A percentile compares a stretch with the other conserved stretches of the same genome.
These are phyloP conservation scores for Rhinolophus sinicus DNA, from an alignment of 2,113 vertebrate species.

Conservation along the genomic window DNA sequence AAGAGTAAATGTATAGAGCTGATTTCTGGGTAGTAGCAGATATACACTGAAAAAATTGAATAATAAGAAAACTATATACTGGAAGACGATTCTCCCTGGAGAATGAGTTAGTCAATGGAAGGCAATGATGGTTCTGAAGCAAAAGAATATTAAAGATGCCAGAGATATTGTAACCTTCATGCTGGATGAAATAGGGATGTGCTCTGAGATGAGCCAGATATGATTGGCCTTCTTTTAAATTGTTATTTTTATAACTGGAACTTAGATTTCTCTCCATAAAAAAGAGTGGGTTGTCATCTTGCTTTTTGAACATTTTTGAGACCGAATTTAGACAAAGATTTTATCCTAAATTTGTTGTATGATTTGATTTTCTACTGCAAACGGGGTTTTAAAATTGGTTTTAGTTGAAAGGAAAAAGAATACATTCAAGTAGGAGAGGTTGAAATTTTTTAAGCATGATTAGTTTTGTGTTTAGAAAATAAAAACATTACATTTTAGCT, in stretches of 20 bases:
- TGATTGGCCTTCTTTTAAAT: not conserved
- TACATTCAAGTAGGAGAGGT: not conserved
- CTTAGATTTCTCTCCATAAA: constrained; percentile 14
- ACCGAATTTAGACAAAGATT: constrained; percentile 8
- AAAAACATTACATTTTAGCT: constrained; percentile 11
- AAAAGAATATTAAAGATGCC: constrained; percentile 38
- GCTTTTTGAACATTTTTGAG: constrained; percentile 8
- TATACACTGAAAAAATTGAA: not conserved
- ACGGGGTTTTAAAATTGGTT: constrained; percentile 4
- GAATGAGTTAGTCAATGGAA: not conserved
- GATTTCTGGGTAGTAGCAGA: constrained; percentile 32
- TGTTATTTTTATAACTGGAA: constrained; percentile 29
- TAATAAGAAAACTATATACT: not conserved
- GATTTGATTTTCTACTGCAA: not conserved
- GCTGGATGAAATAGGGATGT: not conserved
- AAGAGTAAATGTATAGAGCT: not conserved
- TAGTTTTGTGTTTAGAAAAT: constrained; percentile 52
- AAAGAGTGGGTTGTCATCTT: not conserved
- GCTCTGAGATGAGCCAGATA: not conserved
- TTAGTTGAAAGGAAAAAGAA: constrained; percentile 29
- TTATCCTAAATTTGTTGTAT: constrained; percentile 35
- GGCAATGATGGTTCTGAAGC: constrained; percentile 27
- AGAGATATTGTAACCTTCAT: not conserved
- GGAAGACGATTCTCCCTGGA: constrained; percentile 7
- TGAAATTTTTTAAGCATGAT: constrained; percentile 53